Base-by-base conservation (phyloP, 1,140 invertebrate genomes). In the Cephus cinctus region DNA sequence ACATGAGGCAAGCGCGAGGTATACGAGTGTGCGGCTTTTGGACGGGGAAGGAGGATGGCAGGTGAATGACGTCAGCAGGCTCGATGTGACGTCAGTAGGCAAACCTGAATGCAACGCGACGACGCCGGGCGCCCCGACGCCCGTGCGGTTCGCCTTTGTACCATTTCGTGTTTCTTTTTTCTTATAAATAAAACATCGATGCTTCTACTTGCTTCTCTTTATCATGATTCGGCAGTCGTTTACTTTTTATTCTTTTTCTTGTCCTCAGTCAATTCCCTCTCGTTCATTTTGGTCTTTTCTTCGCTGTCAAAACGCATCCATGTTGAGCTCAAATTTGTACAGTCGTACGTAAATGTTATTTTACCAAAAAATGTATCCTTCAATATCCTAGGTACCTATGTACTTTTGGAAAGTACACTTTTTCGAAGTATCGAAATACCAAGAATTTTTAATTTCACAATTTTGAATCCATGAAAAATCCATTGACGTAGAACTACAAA, bases 61-160 rank as follows among this genome's bases (percentile, higher is more conserved):
- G 44, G 44, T 46, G 32, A 46, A 34, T 46, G 44, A 46, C 44
- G 44, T 46, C 44, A 38, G 35, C 21, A 22, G 25, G 25, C 11
- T 18, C 19, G n/a, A 38, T 38, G 44, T 46, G 44, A 46, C 44
- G 44, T 46, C 44, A 46, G 44, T n/a, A 46, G 34, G n/a, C 23
- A 38, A 46, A 38, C 34, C 34, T 38, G 44, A 46, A 36, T 38
- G 44, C 44, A 46, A 15, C 44, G 20, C 19, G 16, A 27, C 25
- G 25, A 27, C 25, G 25, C 25, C n/a, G 6, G 6, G 25, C 25
- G 25, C n/a, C 25, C n/a, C 25, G 25, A n/a, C 25, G 25, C 6
- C 25, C n/a, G n/a, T n/a, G n/a, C n/a, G 30, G 21, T 22, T 43
- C 12, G 20, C 25, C 9, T 21, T 31, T 11, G 15, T 3, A 12